Percentiles rank a stretch among this genome's conserved stretches.
These are phyloP conservation scores for Achatina immaculata DNA, from an alignment of 1,140 invertebrate genomes.

Conservation along the genomic window DNA sequence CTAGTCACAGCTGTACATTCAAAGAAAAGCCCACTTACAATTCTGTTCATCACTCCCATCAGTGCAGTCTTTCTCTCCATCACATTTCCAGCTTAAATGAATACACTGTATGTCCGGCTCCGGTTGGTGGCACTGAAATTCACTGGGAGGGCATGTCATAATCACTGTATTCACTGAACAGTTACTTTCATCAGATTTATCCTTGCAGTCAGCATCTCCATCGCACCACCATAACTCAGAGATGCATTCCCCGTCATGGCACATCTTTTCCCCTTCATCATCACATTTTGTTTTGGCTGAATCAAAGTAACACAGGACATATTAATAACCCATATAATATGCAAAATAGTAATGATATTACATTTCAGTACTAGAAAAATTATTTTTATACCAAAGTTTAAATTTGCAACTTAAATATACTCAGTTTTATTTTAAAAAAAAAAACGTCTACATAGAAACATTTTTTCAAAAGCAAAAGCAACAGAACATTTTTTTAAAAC, in stretches of 20 bases:
- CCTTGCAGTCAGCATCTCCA: conserved; percentile 91
- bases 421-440: no score
- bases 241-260: conserved; percentile 81
- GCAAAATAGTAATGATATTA: no score
- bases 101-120: not conserved
- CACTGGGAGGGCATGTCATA: not conserved
- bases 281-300: conserved; percentile 43
- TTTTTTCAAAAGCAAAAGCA: no score
- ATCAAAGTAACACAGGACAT: no score
- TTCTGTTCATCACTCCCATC: conserved; percentile 33
- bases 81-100: conserved; percentile 11
- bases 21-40: conserved; percentile 18
- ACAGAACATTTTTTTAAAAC: no score
- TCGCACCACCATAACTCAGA: conserved; percentile 94
- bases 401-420: not conserved
- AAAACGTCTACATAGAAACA: no score
- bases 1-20: not conserved
- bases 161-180: not conserved
- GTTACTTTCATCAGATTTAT: conserved; percentile 78
- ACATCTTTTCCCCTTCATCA: conserved; percentile 46
- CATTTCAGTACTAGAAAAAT: not conserved
- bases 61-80: conserved; percentile 26
- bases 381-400: not conserved
- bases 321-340: no score
- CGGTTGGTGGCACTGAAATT: conserved; percentile 23